Conservation (phyloP, 2,113 vertebrate genomes). For the Plecturocebus donacophilus region DNA sequence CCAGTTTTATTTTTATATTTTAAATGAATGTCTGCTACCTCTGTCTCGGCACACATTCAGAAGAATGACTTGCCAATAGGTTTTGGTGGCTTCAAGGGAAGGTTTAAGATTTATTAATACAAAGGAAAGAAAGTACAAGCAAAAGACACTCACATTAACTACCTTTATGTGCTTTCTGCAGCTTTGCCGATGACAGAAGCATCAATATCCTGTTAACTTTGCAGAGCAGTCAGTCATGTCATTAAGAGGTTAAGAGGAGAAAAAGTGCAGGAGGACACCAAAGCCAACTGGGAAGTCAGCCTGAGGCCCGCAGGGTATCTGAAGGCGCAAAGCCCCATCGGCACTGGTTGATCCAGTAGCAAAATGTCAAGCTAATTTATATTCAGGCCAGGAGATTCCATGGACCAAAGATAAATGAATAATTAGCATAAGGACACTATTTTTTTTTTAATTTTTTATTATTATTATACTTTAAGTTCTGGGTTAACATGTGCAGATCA, state of each 20-base stretch:
- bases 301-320: background rate
- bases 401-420: background rate
- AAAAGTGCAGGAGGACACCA: background rate
- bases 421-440: background rate
- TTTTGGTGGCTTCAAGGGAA: conserved; percentile 34
- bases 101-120: conserved; percentile 49
- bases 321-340: background rate
- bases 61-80: conserved; percentile 23
- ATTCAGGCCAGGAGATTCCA: background rate
- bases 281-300: background rate
- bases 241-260: background rate
- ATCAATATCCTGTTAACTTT: conserved; percentile 21
- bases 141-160: background rate
- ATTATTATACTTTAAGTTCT: too few relatives aligned
- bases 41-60: conserved; percentile 48
- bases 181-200: background rate
- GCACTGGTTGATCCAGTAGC: background rate
- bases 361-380: conserved; percentile 40
- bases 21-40: conserved; percentile 34
- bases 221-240: conserved; percentile 20
- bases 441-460: background rate
- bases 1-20: conserved; percentile 44
- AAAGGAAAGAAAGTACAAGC: background rate
- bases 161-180: conserved; percentile 20
- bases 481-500: too few relatives aligned